Conservation (phyloP, 2,797 vertebrate genomes). For the Ctenopoma kingsleyae region DNA sequence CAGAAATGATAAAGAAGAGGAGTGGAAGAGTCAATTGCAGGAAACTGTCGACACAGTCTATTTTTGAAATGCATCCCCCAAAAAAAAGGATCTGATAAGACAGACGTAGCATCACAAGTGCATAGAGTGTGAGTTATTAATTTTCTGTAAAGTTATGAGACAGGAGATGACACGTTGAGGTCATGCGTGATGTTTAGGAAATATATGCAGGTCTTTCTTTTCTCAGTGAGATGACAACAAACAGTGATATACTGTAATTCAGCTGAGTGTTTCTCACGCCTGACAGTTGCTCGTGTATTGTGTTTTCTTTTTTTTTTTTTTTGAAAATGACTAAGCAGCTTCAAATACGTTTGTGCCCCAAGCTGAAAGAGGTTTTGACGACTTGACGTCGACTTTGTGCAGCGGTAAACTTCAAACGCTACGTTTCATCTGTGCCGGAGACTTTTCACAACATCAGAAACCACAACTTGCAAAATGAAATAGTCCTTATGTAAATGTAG, state of each 20-base stretch:
- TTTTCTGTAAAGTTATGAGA: neutral
- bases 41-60: neutral
- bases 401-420: neutral
- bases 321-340: neutral
- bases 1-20: neutral
- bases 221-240: neutral
- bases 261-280: neutral
- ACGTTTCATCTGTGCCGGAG: constrained; percentile 5
- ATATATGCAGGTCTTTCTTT: neutral
- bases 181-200: neutral
- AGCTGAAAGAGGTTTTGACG: neutral
- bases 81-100: constrained; percentile 22
- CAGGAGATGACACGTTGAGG: constrained; percentile 16
- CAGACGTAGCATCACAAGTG: neutral
- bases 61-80: constrained; percentile 1
- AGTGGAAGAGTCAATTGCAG: neutral
- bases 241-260: neutral
- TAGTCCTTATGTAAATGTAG: neutral
- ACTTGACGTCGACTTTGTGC: neutral
- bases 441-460: neutral
- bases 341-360: neutral
- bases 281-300: neutral
- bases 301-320: neutral
- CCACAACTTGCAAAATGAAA: constrained; percentile 5
- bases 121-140: neutral